A percentile compares a stretch with the other conserved stretches of the same genome.
phyloP scores from a whole-genome alignment of 2,113 vertebrate species.

The Polypterus bichir region DNA sequence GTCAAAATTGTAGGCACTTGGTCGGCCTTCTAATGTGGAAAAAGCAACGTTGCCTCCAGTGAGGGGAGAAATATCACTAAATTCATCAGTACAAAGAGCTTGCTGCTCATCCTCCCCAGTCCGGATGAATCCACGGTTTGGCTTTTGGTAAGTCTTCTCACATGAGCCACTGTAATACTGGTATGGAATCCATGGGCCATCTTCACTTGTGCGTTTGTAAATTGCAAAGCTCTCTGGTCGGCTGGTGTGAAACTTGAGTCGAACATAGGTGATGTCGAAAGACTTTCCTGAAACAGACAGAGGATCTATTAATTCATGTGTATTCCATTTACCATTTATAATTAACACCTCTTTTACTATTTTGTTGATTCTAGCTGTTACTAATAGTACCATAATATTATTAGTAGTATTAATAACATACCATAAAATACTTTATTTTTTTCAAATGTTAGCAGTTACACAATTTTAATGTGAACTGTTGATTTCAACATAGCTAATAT shows the following conservation, averaged over 20 bases:
- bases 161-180: constrained; percentile 97
- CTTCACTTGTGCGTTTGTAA: constrained; percentile 75
- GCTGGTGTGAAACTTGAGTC: constrained; percentile 94
- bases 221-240: constrained; percentile 91
- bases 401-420: no score
- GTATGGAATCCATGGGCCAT: constrained; percentile 78
- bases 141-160: constrained; percentile 76
- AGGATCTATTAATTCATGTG: no score
- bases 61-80: constrained; percentile 96
- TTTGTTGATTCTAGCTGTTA: no score
- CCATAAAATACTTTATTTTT: no score
- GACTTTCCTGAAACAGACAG: constrained; percentile 61
- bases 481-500: no score
- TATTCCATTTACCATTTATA: no score
- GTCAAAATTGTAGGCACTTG: constrained; percentile 93
- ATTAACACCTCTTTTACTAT: no score
- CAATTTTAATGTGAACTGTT: no score
- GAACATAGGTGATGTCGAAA: constrained; percentile 93
- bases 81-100: constrained; percentile 86
- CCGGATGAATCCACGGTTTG: constrained; percentile 70
- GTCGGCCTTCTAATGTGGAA: constrained; percentile 84
- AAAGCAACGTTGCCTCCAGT: constrained; percentile 93
- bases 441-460: no score
- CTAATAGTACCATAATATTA: no score
- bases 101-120: constrained; percentile 86